Evolutionary conservation across 1,140 invertebrate genomes (phyloP).

Genomic region (Diorhabda carinulata): DNA sequence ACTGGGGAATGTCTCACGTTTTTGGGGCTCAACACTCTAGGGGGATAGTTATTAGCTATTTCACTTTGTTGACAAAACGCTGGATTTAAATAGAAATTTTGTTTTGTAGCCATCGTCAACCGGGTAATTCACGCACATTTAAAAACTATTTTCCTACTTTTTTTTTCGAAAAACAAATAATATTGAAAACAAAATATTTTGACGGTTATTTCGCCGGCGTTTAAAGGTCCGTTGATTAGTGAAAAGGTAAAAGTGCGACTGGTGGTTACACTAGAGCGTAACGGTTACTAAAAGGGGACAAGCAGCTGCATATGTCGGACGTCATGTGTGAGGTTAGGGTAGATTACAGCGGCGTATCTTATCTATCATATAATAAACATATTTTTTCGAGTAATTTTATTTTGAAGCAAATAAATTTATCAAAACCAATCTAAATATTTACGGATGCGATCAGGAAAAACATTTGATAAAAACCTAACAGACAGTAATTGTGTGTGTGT

Average conservation of each 20-base stretch:
- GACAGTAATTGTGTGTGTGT: no score
- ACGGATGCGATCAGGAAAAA: no score
- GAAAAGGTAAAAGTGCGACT: constrained; percentile 32
- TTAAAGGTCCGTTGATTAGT: constrained; percentile 26
- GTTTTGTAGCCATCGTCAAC: constrained; percentile 31
- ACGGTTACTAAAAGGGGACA: constrained; percentile 35
- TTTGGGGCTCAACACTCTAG: constrained; percentile 42
- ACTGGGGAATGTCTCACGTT: constrained; percentile 44
- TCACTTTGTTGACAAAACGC: constrained; percentile 74
- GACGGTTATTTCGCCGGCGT: constrained; percentile 7
- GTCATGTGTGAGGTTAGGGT: constrained; percentile 43
- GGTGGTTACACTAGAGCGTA: constrained; percentile 38
- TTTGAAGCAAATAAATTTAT: no score
- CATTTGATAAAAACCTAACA: no score
- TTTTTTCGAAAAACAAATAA: not conserved
- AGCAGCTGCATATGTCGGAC: constrained; percentile 44
- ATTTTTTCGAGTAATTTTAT: no score
- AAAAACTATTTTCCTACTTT: constrained; percentile 1
- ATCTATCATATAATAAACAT: not conserved
- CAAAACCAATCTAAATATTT: no score
- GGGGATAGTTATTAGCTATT: constrained; percentile 51
- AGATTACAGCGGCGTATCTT: constrained; percentile 40
- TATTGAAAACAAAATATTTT: not conserved
- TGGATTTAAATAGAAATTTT: constrained; percentile 64
- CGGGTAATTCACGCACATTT: not conserved